Evolutionary conservation across 2,888 invertebrate species (phyloP).

Genomic region (Patella caerulea): DNA sequence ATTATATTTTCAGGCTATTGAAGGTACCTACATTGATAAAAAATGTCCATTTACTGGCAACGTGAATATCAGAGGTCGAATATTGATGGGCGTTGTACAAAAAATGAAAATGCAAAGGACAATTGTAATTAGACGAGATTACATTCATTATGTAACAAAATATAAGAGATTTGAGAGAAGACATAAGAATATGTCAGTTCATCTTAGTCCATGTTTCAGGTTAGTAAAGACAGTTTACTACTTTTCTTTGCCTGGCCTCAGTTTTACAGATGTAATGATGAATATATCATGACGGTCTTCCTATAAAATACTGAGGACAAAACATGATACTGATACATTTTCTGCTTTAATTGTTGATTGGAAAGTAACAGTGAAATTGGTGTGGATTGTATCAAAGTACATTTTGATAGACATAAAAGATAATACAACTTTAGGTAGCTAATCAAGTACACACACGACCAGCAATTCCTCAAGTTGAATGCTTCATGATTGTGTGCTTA

Average conservation of each 20-base stretch:
- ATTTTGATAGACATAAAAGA: no score
- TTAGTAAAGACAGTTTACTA: slow-evolving; percentile 68
- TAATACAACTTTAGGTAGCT: no score
- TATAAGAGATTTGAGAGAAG: slow-evolving; percentile 99
- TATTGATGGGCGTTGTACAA: slow-evolving; percentile 94
- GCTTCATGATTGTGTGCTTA: no score
- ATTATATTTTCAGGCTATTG: slow-evolving; percentile 81
- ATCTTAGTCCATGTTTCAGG: slow-evolving; percentile 98
- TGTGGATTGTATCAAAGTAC: no score
- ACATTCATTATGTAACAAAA: slow-evolving; percentile 96
- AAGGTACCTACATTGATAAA: slow-evolving; percentile 99
- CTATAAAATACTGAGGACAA: not conserved
- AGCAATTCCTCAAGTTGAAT: no score
- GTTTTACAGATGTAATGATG: slow-evolving; percentile 10
- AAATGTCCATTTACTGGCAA: slow-evolving; percentile 99
- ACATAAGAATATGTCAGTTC: slow-evolving; percentile 98
- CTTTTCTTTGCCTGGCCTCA: not conserved
- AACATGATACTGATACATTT: slow-evolving; percentile 11
- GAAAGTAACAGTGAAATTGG: no score
- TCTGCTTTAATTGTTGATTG: not conserved
- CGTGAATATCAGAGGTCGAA: slow-evolving; percentile 96
- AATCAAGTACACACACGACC: no score
- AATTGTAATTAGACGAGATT: slow-evolving; percentile 97
- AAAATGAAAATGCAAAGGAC: slow-evolving; percentile 99
- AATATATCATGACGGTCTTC: slow-evolving; percentile 21